Evolutionary conservation across 2,797 vertebrate species (phyloP).

Genomic region (Paramormyrops hopkinsi): DNA sequence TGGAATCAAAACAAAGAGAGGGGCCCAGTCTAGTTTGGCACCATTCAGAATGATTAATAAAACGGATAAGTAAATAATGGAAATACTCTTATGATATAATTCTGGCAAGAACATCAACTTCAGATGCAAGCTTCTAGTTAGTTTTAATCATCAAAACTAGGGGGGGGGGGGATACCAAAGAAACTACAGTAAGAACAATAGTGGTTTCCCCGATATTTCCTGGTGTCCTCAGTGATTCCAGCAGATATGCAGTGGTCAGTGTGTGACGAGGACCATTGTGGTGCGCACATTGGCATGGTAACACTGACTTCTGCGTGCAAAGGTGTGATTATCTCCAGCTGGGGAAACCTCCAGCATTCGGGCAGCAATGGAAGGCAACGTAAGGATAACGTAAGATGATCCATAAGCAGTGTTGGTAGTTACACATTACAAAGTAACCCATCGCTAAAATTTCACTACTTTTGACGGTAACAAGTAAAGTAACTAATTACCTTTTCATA

Average conservation of each 20-base stretch:
- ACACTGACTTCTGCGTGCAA: neutral
- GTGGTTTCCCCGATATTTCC: constrained; percentile 20
- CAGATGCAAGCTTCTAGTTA: constrained; percentile 23
- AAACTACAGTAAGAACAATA: constrained; percentile 20
- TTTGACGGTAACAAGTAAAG: neutral
- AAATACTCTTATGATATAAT: constrained; percentile 20
- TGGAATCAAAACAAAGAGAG: constrained; percentile 35
- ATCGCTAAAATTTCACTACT: neutral
- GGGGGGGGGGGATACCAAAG: constrained; percentile 7
- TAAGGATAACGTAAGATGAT: neutral
- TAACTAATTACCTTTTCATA: neutral
- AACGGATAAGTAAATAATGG: constrained; percentile 37
- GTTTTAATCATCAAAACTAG: constrained; percentile 28
- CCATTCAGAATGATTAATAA: constrained; percentile 33
- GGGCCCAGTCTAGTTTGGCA: constrained; percentile 25
- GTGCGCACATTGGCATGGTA: neutral
- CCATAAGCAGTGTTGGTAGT: neutral
- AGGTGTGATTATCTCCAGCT: neutral
- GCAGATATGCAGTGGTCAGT: neutral
- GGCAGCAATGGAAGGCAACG: neutral
- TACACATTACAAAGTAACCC: neutral
- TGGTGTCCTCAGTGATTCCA: constrained; percentile 16
- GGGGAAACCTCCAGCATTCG: neutral
- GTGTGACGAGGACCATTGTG: neutral
- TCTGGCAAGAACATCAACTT: constrained; percentile 21